Evolutionary conservation across 2,888 invertebrate species (phyloP), one percentile per base, ranked within the genome.

Genomic region (Dendrolimus houi): DNA sequence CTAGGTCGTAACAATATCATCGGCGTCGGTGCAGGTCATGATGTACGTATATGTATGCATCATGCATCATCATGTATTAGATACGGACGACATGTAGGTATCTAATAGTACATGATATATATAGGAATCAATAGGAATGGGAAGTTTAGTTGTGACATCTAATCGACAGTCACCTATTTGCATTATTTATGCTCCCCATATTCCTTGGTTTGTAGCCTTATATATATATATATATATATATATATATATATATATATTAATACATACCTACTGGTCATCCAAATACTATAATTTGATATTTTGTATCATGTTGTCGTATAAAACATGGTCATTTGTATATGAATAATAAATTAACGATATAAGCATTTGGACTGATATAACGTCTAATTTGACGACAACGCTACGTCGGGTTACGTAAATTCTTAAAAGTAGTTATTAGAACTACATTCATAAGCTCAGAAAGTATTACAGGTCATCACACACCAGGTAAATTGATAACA

Each of bases 321-420:
- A 70, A 70, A 68, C 67, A 60, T 61, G 57, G 59, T 64, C 60
- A 67, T 74, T 74, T 67, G 56, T 56, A 58, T 65, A 78, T 83
- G 75, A 83, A 83, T 83, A 81, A 83, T 82, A 75, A 72, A 83
- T 77, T 79, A 79, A 79, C 76, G 76, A 81, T 58, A 61, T 70
- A 63, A 69, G 60, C 68, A 64, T 70, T 70, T 62, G 61, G 53
- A 60, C 61, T 58, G 53, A 61, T 63, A 66, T 58, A 58, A 58
- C 54, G 52, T 54, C 52, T 57, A 56, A 54, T 52, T 29, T 41
- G 12, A 14, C 41, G 53, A 42, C 17, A 13, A 41, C 41, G 29
- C 41, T 56, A 9, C 29, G 47, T 10, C 12, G 12, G 2, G 8
- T 47, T 47, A 47, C 47, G 47, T 2, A 47, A 47, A 47, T 47